Percentiles rank a stretch among this genome's conserved stretches.
Evolutionary conservation across 2,888 invertebrate species (phyloP).

Genomic region (Furcula furcula): DNA sequence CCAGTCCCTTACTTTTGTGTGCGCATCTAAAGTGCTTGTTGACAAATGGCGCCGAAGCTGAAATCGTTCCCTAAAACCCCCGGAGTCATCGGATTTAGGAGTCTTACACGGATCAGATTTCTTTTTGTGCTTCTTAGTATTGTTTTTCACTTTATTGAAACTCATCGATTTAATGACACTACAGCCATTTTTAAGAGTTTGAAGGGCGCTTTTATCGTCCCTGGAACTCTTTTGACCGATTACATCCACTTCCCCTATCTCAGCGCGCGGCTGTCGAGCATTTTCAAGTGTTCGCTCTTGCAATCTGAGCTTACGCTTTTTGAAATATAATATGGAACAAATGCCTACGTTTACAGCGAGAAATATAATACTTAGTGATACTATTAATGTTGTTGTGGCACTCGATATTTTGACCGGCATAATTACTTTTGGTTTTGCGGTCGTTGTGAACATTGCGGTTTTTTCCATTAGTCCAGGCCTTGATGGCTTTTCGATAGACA

Average conservation of each 20-base stretch:
- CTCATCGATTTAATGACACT: conserved; percentile 82
- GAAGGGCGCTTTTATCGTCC: conserved; percentile 67
- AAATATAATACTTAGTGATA: conserved; percentile 86
- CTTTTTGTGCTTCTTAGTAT: conserved; percentile 76
- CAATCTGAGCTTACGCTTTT: conserved; percentile 81
- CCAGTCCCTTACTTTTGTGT: conserved; percentile 93
- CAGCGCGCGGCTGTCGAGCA: conserved; percentile 73
- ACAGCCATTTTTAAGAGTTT: conserved; percentile 78
- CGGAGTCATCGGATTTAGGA: conserved; percentile 79
- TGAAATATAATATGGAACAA: conserved; percentile 85
- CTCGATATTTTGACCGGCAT: conserved; percentile 79
- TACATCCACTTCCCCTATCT: conserved; percentile 72
- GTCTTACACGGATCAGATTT: conserved; percentile 80
- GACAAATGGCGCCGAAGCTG: conserved; percentile 88
- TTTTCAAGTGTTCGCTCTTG: conserved; percentile 71
- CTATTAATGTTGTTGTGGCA: conserved; percentile 83
- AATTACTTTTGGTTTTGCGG: conserved; percentile 43
- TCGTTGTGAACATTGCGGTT: conserved; percentile 38
- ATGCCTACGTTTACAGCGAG: conserved; percentile 87
- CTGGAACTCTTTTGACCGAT: conserved; percentile 71
- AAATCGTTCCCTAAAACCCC: conserved; percentile 82
- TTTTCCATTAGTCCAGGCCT: conserved; percentile 59
- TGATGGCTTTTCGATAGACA: conserved; percentile 62
- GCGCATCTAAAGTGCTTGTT: conserved; percentile 91
- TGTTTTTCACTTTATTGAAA: conserved; percentile 72